Evolutionary conservation across 2,113 vertebrate species (phyloP), one percentile per base, ranked within the genome.

Genomic region (Donacobius atricapilla): DNA sequence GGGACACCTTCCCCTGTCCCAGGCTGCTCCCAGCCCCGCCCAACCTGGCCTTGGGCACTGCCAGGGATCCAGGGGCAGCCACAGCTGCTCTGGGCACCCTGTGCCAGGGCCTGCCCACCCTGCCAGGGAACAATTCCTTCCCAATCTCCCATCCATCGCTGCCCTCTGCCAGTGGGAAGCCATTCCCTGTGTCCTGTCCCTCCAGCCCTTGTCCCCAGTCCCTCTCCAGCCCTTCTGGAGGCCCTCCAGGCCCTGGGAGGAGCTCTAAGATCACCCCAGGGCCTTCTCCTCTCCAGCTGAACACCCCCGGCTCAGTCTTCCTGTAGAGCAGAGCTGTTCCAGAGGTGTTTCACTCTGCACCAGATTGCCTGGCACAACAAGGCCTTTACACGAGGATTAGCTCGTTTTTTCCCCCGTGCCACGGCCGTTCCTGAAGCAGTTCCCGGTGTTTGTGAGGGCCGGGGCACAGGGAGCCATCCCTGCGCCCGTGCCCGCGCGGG

Each of bases 21-120:
- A 42, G 63, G 4, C 0, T 8, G 24, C 25, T 61, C 40, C 69
- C 4, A 58, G 6, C 13, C 23, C 28, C 0, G 0, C 66, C 27
- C 61, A 75, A 0, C 69, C 37, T n/a, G 19, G 23, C 9, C 17
- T 75, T 30, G 53, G 53, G 0, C 61, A 40, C 16, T 60, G 0
- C 33, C 69, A 89, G 87, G 23, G 53, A 60, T n/a, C 53, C 42
- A 69, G 51, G 16, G 9, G 23, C 69, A 37, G 8, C 33, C 60
- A 47, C 61, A 76, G 54, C 30, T 61, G 0, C 56, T 40, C 40
- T 63, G 73, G 56, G 15, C 5, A 47, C 4, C 15, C n/a, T 19
- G 13, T 30, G 13, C n/a, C 61, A 53, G 39, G 20, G 35, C 20
- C 40, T 47, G n/a, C n/a, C n/a, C n/a, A n/a, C 0, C 0, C 20